Evolutionary conservation across 2,888 invertebrate species (phyloP), one percentile per base, ranked within the genome.

Genomic region (Syritta pipiens): DNA sequence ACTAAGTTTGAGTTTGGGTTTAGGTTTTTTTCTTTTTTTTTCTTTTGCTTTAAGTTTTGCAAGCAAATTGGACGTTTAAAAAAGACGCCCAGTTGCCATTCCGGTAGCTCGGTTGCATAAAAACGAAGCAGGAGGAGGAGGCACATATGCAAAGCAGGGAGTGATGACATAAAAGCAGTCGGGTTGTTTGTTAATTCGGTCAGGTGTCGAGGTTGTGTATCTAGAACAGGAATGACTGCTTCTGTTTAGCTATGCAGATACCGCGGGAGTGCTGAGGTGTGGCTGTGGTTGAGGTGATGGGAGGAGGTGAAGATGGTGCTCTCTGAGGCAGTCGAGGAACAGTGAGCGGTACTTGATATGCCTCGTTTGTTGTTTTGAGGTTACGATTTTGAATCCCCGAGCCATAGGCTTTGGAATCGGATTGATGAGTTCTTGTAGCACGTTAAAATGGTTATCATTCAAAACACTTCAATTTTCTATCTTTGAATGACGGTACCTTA

Each of bases 101-200:
- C 57, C 46, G 63, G 49, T 49, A 62, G 42, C 37, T 57, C 40
- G 26, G 60, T 76, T 76, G 62, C 75, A 76, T 68, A 68, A 76
- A 60, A 51, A 42, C 44, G 26, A 71, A 62, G n/a, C n/a, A n/a
- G n/a, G n/a, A n/a, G n/a, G n/a, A n/a, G n/a, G n/a, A n/a, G n/a
- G n/a, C n/a, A n/a, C n/a, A n/a, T n/a, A 62, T 71, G 62, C 71
- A 68, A 59, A 68, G 12, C 24, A 57, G 65, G 7, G 26, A 9
- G 19, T 57, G 71, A 71, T 71, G 71, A 53, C 57, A 62, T 46
- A 42, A 9, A 28, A 35, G 24, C 7, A 22, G 24, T 30, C 9
- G 42, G 10, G 20, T 42, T 51, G 44, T n/a, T 9, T 28, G 28
- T 24, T 40, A 69, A 60, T 14, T 60, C 59, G 60, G 51, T 60